Conservation (phyloP, 1,140 invertebrate species). For the Drosophila lowei region DNA sequence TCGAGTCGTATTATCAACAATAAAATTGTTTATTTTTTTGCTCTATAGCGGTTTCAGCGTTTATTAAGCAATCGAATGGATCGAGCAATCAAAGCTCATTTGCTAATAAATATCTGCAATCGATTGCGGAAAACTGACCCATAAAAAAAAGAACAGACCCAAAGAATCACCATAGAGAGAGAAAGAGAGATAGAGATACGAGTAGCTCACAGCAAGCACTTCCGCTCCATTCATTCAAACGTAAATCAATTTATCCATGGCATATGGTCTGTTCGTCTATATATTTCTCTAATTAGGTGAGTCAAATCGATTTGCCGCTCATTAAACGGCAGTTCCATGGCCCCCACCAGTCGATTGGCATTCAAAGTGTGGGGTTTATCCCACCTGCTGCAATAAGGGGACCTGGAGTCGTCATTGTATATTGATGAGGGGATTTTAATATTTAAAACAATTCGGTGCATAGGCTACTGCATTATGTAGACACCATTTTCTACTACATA, state of each 20-base stretch:
- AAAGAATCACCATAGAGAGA: no score
- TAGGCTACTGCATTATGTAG: no score
- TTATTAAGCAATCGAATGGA: conserved; percentile 9
- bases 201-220: conserved; percentile 33
- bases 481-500: no score
- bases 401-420: no score
- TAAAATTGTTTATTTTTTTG: conserved; percentile 3
- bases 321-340: conserved; percentile 27
- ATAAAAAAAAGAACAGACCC: background rate
- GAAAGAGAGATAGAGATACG: conserved; percentile 1
- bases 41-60: conserved; percentile 30
- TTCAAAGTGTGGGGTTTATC: background rate
- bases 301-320: conserved; percentile 38
- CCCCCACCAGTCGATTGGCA: background rate
- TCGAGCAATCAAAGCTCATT: conserved; percentile 37
- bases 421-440: no score
- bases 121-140: conserved; percentile 27
- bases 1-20: no score
- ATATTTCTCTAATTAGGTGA: conserved; percentile 34
- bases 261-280: conserved; percentile 14
- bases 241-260: conserved; percentile 45
- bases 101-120: conserved; percentile 28
- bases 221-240: conserved; percentile 45
- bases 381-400: conserved; percentile 3
- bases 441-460: background rate